Base-by-base conservation (phyloP, 2,888 invertebrate species). In the Dorcus hopei region DNA sequence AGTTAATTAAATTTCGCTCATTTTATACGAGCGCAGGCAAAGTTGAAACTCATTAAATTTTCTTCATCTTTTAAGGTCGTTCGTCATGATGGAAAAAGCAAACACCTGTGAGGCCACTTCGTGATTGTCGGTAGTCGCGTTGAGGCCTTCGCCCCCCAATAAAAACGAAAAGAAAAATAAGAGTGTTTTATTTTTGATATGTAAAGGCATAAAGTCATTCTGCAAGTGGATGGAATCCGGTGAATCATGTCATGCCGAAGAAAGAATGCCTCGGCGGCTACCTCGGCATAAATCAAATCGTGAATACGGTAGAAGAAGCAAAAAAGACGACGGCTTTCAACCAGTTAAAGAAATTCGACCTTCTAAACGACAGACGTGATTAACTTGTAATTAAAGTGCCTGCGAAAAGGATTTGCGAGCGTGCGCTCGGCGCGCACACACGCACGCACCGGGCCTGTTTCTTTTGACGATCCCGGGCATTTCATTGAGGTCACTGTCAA, bases 401-500 rank as follows among this genome's bases (percentile, higher is more conserved):
- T 50, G 19, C 3, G 50, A 39, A 50, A 50, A 39, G 39, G 50
- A 50, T 50, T 50, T 50, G 50, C 50, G 38, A 50, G 40, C 40
- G 47, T 16, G 19, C 14, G 19, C 19, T 47, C 1, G 14, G 14
- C 47, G 47, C 19, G 50, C 40, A 49, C 49, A n/a, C 49, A 38
- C n/a, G 38, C 14, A 39, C 26, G 38, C 14, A 39, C 26, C 39
- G 39, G 11, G 50, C 50, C 39, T 14, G 39, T 40, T 39, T 50
- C 38, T 49, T 45, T 45, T 45, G 23, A 45, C 14, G 45, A 45
- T 19, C 14, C 9, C 23, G 3, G 26, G 26, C 26, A 33, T 40
- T 14, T 33, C 58, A 54, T 54, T 54, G 63, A 65, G 65, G 65
- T 65, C 65, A 65, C 62, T 63, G 63, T 62, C 62, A 61, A 63